phyloP scores from a whole-genome alignment of 2,888 invertebrate species.

The Ophioninae sp. region DNA sequence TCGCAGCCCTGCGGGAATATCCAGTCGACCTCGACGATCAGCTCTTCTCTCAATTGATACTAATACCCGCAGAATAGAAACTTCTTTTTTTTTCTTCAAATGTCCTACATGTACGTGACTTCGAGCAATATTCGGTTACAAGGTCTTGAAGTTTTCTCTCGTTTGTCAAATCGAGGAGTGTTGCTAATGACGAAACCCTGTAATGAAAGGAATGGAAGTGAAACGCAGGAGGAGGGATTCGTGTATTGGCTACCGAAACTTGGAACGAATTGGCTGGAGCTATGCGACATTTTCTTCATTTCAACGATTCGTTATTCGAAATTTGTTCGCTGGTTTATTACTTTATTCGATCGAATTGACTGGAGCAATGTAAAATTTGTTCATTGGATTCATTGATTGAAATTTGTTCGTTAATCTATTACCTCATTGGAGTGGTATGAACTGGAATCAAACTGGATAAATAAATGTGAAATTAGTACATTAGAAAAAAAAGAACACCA shows the following conservation, averaged over 20 bases:
- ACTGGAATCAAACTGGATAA: too few species aligned
- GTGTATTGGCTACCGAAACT: background rate
- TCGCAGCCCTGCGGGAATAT: conserved; percentile 57
- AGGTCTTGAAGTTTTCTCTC: conserved; percentile 29
- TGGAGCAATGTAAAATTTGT: background rate
- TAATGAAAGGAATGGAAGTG: background rate
- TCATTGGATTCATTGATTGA: too few species aligned
- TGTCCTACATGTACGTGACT: background rate
- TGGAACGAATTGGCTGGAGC: background rate
- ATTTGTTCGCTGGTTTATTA: too few species aligned
- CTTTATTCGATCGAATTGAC: background rate
- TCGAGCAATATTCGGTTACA: conserved; percentile 28
- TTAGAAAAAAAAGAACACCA: too few species aligned
- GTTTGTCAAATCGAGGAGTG: background rate
- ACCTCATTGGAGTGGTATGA: too few species aligned
- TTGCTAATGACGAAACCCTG: background rate
- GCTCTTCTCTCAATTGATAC: conserved; percentile 57
- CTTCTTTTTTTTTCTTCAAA: conserved; percentile 15
- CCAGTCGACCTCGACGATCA: conserved; percentile 53
- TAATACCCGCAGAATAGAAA: conserved; percentile 47
- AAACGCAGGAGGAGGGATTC: background rate
- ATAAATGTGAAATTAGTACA: too few species aligned
- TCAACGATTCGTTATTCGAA: too few species aligned
- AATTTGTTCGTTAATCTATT: too few species aligned
- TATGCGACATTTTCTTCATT: background rate